A percentile compares a stretch with the other conserved stretches of the same genome.
Conservation (phyloP, 1,140 invertebrate species). For the Parasteatoda tepidariorum region DNA sequence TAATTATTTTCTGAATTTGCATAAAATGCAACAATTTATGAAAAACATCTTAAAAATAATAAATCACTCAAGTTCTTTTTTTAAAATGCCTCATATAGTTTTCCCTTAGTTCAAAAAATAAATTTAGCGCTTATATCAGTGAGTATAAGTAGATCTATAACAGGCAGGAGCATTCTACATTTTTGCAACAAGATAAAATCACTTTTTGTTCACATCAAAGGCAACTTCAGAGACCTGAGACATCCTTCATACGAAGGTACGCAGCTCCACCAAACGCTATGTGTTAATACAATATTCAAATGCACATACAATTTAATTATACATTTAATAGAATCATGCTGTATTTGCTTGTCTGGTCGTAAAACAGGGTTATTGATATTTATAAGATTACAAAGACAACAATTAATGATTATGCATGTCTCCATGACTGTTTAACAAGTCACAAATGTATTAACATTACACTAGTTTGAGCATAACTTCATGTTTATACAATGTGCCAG, state of each 20-base stretch:
- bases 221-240: constrained; percentile 46
- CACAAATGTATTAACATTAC: constrained; percentile 49
- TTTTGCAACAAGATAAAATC: constrained; percentile 25
- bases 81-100: no score
- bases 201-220: constrained; percentile 49
- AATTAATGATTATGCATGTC: constrained; percentile 40
- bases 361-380: constrained; percentile 43
- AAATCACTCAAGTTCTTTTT: neutral
- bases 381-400: constrained; percentile 50
- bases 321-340: constrained; percentile 33
- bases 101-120: no score
- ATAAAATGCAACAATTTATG: no score
- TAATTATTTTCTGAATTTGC: neutral
- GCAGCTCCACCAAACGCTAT: constrained; percentile 11
- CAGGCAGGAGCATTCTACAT: constrained; percentile 21
- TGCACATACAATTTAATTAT: constrained; percentile 40
- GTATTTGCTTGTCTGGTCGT: constrained; percentile 20
- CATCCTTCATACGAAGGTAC: constrained; percentile 22
- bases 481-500: constrained; percentile 48
- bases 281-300: constrained; percentile 29
- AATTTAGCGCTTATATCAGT: no score
- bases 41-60: neutral
- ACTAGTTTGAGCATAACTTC: constrained; percentile 57
- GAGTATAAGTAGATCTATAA: constrained; percentile 40
- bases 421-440: constrained; percentile 30